These are phyloP conservation scores for Phortica magna DNA, from an alignment of 2,888 invertebrate genomes.

Conservation along the genomic window DNA sequence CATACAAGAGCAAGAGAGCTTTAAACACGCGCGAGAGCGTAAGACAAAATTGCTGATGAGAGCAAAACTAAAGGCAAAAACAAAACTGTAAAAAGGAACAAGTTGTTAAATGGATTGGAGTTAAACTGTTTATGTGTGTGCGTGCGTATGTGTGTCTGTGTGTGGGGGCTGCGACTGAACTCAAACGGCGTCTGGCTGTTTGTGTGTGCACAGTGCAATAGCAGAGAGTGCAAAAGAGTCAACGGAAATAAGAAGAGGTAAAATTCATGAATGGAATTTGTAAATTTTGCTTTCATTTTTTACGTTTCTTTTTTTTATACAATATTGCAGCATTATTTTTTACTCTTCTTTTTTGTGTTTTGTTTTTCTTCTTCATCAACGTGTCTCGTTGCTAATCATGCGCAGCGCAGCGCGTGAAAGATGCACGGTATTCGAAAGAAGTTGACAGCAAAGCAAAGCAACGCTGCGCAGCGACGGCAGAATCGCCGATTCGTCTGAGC, in stretches of 20 bases:
- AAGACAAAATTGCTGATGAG: conserved; percentile 6
- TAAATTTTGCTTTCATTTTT: conserved; percentile 75
- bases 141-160: conserved; percentile 32
- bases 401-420: no score
- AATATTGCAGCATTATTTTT: conserved; percentile 22
- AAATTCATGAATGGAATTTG: conserved; percentile 78
- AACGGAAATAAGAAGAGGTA: conserved; percentile 45
- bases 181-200: not conserved
- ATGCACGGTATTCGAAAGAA: conserved; percentile 1
- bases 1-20: conserved; percentile 47
- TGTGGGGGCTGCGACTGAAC: not conserved
- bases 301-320: conserved; percentile 49
- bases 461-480: no score
- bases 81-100: conserved; percentile 27
- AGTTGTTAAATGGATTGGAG: conserved; percentile 26
- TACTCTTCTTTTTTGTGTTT: conserved; percentile 19
- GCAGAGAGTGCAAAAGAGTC: not conserved
- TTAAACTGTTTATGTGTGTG: conserved; percentile 41
- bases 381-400: conserved; percentile 60
- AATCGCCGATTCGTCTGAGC: conserved; percentile 35
- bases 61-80: conserved; percentile 30
- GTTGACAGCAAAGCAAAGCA: conserved; percentile 22
- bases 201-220: not conserved
- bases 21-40: not conserved
- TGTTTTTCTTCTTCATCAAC: conserved; percentile 40